A percentile compares a stretch with the other conserved stretches of the same genome.
These are phyloP conservation scores for Sebastes matsubarae DNA, from an alignment of 2,797 vertebrate genomes.

Conservation along the genomic window DNA sequence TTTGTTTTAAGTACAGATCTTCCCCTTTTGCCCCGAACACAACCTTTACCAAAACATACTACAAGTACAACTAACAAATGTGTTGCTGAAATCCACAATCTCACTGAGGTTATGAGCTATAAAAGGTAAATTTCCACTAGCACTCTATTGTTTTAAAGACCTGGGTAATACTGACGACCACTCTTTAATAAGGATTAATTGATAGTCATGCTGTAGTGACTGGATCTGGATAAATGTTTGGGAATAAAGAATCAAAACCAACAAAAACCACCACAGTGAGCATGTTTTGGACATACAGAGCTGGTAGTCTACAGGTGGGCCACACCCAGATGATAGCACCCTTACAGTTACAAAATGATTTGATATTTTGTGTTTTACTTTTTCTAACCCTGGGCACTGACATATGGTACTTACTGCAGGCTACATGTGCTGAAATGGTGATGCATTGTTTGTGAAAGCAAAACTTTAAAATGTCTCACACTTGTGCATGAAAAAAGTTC, in stretches of 20 bases:
- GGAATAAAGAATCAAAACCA: background rate
- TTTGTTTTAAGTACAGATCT: constrained; percentile 26
- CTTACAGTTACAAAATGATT: background rate
- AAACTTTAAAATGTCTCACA: constrained; percentile 28
- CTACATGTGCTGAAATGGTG: constrained; percentile 26
- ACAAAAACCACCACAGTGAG: background rate
- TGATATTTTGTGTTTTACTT: background rate
- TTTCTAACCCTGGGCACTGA: constrained; percentile 48
- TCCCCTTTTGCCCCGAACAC: background rate
- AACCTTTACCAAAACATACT: background rate
- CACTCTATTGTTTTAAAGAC: background rate
- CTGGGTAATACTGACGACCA: constrained; percentile 20
- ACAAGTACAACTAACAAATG: background rate
- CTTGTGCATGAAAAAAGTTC: constrained; percentile 38
- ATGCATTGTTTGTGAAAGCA: constrained; percentile 49
- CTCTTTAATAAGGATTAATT: background rate
- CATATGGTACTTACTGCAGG: constrained; percentile 40
- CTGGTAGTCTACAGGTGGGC: constrained; percentile 10
- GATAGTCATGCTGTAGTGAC: constrained; percentile 1
- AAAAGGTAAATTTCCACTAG: constrained; percentile 5
- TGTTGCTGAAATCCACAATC: background rate
- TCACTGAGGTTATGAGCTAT: constrained; percentile 58
- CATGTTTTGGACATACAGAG: background rate
- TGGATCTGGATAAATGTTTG: background rate
- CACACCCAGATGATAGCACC: background rate